phyloP scores from a whole-genome alignment of 2,888 invertebrate species.

The Drosophila algonquin region DNA sequence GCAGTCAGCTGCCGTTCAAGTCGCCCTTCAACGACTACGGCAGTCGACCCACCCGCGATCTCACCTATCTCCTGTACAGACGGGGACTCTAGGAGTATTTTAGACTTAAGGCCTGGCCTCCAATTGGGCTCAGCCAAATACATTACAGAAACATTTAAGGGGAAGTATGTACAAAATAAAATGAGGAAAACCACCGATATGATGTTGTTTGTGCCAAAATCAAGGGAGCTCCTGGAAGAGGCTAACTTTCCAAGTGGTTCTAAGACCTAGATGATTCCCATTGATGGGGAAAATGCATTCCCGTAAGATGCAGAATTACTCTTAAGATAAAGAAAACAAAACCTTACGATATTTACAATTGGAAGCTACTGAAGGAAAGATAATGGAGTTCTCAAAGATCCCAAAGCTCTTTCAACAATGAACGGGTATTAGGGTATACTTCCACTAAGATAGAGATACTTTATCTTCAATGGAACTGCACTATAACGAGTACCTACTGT shows the following conservation, averaged over 20 bases:
- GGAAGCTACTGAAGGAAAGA: not conserved
- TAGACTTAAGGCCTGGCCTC: slow-evolving; percentile 3
- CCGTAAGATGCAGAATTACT: no score
- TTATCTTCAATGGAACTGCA: not conserved
- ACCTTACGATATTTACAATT: not conserved
- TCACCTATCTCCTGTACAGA: slow-evolving; percentile 62
- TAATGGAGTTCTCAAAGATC: not conserved
- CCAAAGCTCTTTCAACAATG: not conserved
- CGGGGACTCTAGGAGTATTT: slow-evolving; percentile 55
- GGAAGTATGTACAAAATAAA: not conserved
- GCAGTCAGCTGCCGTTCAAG: slow-evolving; percentile 63
- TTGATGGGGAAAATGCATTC: no score
- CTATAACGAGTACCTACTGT: not conserved
- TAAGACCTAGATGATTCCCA: no score
- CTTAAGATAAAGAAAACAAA: not conserved
- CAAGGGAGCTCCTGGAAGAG: not conserved
- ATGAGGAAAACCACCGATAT: not conserved
- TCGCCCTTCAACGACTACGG: slow-evolving; percentile 69
- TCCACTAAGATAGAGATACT: not conserved
- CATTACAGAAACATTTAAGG: not conserved
- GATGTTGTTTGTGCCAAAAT: not conserved
- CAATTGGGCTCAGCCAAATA: not conserved
- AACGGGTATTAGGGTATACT: not conserved
- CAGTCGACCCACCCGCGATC: slow-evolving; percentile 62
- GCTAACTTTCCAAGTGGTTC: no score